Evolutionary conservation across 2,797 vertebrate genomes (phyloP).

Genomic region (Peromyscus aztecus): DNA sequence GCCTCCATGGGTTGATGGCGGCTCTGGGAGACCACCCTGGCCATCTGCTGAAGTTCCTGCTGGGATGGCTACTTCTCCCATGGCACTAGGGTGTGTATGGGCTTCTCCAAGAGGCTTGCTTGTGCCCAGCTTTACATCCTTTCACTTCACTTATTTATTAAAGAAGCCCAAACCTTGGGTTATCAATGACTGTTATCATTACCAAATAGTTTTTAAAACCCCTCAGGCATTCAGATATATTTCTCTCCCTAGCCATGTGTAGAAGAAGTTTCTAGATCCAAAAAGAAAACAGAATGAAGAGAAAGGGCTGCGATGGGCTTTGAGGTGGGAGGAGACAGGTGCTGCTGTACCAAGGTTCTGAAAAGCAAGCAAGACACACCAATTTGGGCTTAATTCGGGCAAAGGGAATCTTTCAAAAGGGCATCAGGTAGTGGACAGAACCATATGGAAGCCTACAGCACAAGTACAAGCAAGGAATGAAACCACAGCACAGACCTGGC

Average conservation of each 20-base stretch:
- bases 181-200: not conserved
- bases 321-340: not conserved
- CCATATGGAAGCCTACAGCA: not conserved
- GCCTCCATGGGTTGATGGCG: not conserved
- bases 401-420: not conserved
- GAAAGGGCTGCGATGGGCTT: not conserved
- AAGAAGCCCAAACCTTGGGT: slow-evolving; percentile 2
- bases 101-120: not conserved
- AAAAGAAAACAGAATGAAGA: not conserved
- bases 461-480: not conserved
- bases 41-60: not conserved
- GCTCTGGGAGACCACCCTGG: not conserved
- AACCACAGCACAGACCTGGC: not conserved
- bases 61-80: not conserved
- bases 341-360: not conserved
- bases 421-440: not conserved
- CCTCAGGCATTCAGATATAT: not conserved
- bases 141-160: not conserved
- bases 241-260: not conserved
- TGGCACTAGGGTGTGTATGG: not conserved
- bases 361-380: not conserved
- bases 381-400: not conserved
- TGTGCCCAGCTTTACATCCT: fast-evolving
- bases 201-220: not conserved
- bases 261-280: not conserved